A percentile compares a stretch with the other conserved stretches of the same genome.
Conservation (phyloP, 2,113 vertebrate genomes). For the Athene cunicularia region DNA sequence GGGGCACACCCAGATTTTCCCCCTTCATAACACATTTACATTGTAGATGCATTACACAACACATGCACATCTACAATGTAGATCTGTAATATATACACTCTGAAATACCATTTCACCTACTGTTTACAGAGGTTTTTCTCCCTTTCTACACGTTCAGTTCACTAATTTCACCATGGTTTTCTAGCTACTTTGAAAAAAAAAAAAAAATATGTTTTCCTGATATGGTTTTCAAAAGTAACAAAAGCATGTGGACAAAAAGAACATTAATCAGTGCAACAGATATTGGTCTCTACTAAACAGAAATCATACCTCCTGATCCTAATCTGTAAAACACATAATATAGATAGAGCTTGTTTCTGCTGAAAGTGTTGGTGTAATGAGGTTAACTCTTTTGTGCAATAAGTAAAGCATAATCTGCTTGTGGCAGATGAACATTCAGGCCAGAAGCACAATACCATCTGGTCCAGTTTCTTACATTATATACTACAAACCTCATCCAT, state of each 20-base stretch:
- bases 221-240: background rate
- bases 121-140: background rate
- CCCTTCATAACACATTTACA: background rate
- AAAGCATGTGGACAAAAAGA: background rate
- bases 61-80: background rate
- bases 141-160: background rate
- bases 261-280: background rate
- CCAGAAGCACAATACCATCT: slow-evolving; percentile 25
- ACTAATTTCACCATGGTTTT: background rate
- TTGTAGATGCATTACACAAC: background rate
- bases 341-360: background rate
- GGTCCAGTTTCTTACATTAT: background rate
- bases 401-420: background rate
- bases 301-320: background rate
- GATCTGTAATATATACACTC: background rate
- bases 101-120: background rate
- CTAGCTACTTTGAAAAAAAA: background rate
- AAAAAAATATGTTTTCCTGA: background rate
- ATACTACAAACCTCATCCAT: background rate
- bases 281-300: background rate
- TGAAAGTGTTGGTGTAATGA: background rate
- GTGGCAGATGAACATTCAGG: background rate
- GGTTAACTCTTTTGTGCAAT: background rate
- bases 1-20: background rate
- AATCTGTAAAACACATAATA: background rate